Percentiles rank a stretch among this genome's conserved stretches.
These are phyloP conservation scores for Synaphobranchus kaupii DNA, from an alignment of 2,797 vertebrate species.

Conservation along the genomic window DNA sequence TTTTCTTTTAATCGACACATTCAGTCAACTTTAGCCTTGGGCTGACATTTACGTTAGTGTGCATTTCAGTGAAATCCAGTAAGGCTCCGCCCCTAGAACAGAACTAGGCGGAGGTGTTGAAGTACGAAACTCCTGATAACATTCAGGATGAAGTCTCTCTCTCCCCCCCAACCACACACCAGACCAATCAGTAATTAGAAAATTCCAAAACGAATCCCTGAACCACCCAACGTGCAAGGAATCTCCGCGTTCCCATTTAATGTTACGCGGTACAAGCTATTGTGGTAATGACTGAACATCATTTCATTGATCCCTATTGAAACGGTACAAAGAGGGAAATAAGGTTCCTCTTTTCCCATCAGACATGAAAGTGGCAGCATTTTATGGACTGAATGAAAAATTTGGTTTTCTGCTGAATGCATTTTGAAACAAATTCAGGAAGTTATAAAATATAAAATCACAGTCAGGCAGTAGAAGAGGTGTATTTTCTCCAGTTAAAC, in stretches of 20 bases:
- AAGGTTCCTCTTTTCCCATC: not conserved
- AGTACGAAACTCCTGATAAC: conserved; percentile 7
- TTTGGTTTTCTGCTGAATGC: not conserved
- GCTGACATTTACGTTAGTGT: not conserved
- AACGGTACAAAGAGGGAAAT: not conserved
- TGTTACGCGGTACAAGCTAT: not conserved
- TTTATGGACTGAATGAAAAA: not conserved
- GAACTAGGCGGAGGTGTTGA: not conserved
- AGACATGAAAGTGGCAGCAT: not conserved
- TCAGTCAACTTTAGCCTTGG: not conserved
- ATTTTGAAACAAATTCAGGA: not conserved
- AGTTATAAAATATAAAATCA: not conserved
- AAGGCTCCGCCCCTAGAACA: not conserved
- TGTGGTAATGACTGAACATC: not conserved
- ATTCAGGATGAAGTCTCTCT: not conserved
- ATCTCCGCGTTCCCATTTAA: not conserved
- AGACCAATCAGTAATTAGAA: not conserved
- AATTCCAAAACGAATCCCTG: not conserved
- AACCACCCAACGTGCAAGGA: not conserved
- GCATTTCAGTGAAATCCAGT: not conserved
- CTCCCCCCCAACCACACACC: not conserved
- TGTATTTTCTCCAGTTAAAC: not conserved
- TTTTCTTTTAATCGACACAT: not conserved
- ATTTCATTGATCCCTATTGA: not conserved
- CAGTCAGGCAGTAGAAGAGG: not conserved